A percentile compares a stretch with the other conserved stretches of the same genome.
phyloP scores from a whole-genome alignment of 2,797 vertebrate species.

The Coilia nasus region DNA sequence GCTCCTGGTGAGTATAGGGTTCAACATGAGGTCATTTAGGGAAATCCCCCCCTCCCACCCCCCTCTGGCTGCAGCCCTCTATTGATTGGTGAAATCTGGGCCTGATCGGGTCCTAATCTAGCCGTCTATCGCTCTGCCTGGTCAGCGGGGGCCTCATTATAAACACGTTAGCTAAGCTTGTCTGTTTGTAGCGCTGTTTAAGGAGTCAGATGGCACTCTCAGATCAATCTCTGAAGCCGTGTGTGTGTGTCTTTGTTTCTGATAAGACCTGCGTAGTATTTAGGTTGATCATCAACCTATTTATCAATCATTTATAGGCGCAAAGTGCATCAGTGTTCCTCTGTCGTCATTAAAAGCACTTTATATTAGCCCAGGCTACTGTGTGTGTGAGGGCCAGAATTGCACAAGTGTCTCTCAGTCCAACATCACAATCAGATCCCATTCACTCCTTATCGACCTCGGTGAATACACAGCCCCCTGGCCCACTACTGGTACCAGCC shows the following conservation, averaged over 20 bases:
- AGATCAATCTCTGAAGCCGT: neutral
- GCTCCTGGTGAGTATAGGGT: neutral
- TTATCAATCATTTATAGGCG: too few relatives aligned
- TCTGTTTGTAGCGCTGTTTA: neutral
- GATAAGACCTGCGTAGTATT: too few relatives aligned
- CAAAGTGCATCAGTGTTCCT: too few relatives aligned
- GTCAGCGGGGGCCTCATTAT: neutral
- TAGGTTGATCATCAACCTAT: too few relatives aligned
- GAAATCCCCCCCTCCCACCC: neutral
- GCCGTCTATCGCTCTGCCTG: slow-evolving; percentile 3
- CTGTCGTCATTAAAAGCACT: too few relatives aligned
- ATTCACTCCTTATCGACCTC: neutral
- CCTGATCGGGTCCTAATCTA: slow-evolving; percentile 19
- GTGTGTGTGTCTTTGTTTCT: slow-evolving; percentile 5
- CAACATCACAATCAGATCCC: neutral
- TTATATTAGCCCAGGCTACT: too few relatives aligned
- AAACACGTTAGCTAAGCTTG: neutral
- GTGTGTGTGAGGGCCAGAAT: too few relatives aligned
- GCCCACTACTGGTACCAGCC: neutral
- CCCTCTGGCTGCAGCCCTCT: neutral
- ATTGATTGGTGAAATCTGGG: slow-evolving; percentile 2
- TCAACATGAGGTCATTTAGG: neutral
- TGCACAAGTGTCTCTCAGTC: too few relatives aligned
- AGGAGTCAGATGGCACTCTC: neutral
- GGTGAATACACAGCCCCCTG: too few relatives aligned